phyloP scores from a whole-genome alignment of 2,888 invertebrate species.

The Thecocarcelia acutangulata region DNA sequence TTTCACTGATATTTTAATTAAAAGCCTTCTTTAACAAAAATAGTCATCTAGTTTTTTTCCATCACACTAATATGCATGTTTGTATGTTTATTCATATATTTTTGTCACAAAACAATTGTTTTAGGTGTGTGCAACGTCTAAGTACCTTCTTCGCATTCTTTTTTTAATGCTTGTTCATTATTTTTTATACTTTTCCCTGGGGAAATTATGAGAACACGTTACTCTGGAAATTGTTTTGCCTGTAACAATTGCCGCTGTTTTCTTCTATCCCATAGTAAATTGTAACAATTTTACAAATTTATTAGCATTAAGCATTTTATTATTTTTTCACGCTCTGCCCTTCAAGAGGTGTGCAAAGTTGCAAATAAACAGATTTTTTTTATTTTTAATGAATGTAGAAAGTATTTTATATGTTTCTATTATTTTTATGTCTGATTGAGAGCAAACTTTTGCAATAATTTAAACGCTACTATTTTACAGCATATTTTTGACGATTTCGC shows the following conservation, averaged over 20 bases:
- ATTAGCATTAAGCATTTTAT: conserved; percentile 36
- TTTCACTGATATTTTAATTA: no score
- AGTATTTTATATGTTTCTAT: conserved; percentile 37
- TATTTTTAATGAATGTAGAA: conserved; percentile 9
- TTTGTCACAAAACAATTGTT: neutral
- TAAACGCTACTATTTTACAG: no score
- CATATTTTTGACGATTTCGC: no score
- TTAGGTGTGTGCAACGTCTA: neutral
- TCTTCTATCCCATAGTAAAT: conserved; percentile 52
- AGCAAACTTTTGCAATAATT: no score
- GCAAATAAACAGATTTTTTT: conserved; percentile 37
- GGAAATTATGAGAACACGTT: conserved; percentile 62
- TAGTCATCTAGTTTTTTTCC: no score
- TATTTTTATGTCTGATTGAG: no score
- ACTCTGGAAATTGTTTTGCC: conserved; percentile 38
- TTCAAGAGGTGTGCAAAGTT: conserved; percentile 46
- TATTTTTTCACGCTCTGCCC: neutral
- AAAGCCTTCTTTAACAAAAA: no score
- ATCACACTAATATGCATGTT: no score
- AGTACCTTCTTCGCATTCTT: neutral
- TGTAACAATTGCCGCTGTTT: conserved; percentile 22
- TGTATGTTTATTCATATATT: conserved; percentile 1
- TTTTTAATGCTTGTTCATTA: conserved; percentile 29
- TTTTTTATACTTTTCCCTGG: conserved; percentile 55
- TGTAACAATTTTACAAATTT: conserved; percentile 45